These are phyloP conservation scores for Metopia argyrocephala DNA, from an alignment of 2,888 invertebrate genomes.

Conservation along the genomic window DNA sequence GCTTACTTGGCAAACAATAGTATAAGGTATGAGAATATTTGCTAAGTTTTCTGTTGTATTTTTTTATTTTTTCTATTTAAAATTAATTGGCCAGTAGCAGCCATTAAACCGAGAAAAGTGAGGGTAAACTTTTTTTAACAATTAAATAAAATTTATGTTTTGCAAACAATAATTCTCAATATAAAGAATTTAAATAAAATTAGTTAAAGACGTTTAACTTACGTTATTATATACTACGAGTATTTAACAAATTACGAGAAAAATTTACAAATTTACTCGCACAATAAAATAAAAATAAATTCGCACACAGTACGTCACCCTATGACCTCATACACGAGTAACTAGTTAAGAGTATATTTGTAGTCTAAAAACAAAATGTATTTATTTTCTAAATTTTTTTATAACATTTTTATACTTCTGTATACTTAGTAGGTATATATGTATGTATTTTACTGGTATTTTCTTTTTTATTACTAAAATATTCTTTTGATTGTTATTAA, in stretches of 20 bases:
- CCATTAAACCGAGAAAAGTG: not conserved
- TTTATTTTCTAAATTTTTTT: too few species aligned
- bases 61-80: not conserved
- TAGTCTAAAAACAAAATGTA: not conserved
- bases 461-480: too few species aligned
- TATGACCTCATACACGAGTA: conserved; percentile 52
- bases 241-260: conserved; percentile 14
- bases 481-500: too few species aligned
- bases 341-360: too few species aligned
- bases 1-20: not conserved
- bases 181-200: too few species aligned
- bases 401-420: too few species aligned
- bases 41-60: too few species aligned
- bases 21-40: not conserved
- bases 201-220: too few species aligned
- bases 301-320: conserved; percentile 4
- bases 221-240: too few species aligned
- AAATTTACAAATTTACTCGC: not conserved
- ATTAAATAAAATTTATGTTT: not conserved
- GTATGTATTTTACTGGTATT: too few species aligned
- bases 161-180: not conserved
- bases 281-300: conserved; percentile 8
- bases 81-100: not conserved
- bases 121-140: not conserved
- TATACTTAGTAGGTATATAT: too few species aligned